These are phyloP conservation scores for Eristalinus sepulchralis DNA, from an alignment of 2,888 invertebrate genomes.

Conservation along the genomic window DNA sequence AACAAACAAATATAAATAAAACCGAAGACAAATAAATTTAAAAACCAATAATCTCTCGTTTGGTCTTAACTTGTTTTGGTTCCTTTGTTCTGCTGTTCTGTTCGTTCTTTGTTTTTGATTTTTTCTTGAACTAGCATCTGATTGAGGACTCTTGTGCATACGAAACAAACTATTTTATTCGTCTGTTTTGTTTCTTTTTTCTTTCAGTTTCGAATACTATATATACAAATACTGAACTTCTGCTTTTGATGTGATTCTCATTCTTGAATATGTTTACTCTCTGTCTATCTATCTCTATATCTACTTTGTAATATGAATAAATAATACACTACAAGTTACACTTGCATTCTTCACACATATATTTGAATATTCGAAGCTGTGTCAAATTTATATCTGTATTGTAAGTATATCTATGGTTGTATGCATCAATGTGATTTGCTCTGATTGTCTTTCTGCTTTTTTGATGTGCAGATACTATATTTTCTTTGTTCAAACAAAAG, in stretches of 20 bases:
- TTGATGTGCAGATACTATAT: conserved; percentile 13
- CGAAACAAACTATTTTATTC: conserved; percentile 6
- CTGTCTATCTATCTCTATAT: conserved; percentile 18
- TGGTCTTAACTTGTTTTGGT: conserved; percentile 17
- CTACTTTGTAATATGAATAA: not conserved
- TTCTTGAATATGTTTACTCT: not conserved
- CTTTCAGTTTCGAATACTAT: conserved; percentile 19
- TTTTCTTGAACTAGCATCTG: conserved; percentile 11
- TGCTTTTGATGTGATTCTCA: conserved; percentile 55
- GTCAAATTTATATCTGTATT: not conserved
- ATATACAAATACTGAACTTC: conserved; percentile 22
- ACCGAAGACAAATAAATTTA: conserved; percentile 37
- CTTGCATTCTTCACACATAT: conserved; percentile 29
- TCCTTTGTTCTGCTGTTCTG: conserved; percentile 33
- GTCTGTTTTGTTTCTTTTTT: conserved; percentile 2
- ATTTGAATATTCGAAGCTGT: conserved; percentile 2
- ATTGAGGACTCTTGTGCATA: conserved; percentile 36
- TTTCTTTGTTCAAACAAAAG: not conserved
- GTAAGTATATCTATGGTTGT: conserved; percentile 13
- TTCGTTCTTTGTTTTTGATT: conserved; percentile 6
- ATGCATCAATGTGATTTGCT: conserved; percentile 27
- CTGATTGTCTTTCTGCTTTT: conserved; percentile 34
- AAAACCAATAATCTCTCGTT: conserved; percentile 20
- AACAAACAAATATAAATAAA: conserved; percentile 48
- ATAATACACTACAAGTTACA: conserved; percentile 33